phyloP scores from a whole-genome alignment of 92 coral and sea anemone genomes.

The Metridium senile region DNA sequence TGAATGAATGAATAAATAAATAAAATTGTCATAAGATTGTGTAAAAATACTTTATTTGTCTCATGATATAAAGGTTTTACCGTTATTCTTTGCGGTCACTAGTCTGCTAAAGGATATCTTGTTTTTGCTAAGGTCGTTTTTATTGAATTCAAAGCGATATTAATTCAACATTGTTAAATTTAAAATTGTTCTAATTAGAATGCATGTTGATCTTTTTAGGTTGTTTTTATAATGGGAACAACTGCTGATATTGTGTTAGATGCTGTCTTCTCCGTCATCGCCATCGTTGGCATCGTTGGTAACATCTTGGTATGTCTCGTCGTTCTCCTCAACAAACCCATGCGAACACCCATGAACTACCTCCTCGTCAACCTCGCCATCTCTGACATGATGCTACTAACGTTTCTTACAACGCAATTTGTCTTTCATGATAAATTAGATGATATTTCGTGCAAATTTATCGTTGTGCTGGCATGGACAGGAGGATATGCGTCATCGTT shows the following conservation, averaged over 20 bases:
- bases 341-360: slow-evolving; percentile 67
- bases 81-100: too few relatives aligned
- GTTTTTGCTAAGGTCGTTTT: too few relatives aligned
- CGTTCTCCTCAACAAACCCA: slow-evolving; percentile 52
- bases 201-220: too few relatives aligned
- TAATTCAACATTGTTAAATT: too few relatives aligned
- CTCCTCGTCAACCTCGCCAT: slow-evolving; percentile 39
- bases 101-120: too few relatives aligned
- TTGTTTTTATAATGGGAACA: too few relatives aligned
- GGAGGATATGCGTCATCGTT: slow-evolving; percentile 35
- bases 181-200: too few relatives aligned
- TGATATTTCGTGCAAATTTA: slow-evolving; percentile 17
- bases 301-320: slow-evolving; percentile 52
- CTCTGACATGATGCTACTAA: slow-evolving; percentile 36
- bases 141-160: too few relatives aligned
- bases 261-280: slow-evolving; percentile 14
- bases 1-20: too few relatives aligned
- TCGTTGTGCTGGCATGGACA: slow-evolving; percentile 25
- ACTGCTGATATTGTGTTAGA: slow-evolving; percentile 9
- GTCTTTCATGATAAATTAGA: not conserved
- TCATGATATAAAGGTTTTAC: too few relatives aligned
- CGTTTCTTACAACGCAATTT: slow-evolving; percentile 24
- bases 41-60: too few relatives aligned
- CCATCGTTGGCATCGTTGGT: slow-evolving; percentile 39
- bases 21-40: too few relatives aligned